Percentiles rank a stretch among this genome's conserved stretches.
Evolutionary conservation across 2,113 vertebrate genomes (phyloP).

Genomic region (Lethenteron camtschaticum): DNA sequence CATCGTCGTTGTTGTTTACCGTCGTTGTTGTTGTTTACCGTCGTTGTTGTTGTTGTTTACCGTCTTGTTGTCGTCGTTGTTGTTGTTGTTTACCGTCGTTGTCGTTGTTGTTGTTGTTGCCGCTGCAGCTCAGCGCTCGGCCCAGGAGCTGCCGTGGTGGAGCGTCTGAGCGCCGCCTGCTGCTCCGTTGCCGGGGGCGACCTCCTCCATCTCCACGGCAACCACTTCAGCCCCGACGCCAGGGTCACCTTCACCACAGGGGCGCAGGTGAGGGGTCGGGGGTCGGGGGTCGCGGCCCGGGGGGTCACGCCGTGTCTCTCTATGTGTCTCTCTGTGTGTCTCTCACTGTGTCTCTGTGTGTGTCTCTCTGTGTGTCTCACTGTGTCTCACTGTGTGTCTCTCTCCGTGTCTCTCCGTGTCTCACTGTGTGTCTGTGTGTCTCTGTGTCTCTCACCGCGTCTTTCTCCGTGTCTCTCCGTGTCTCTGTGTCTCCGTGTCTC

Average conservation of each 20-base stretch:
- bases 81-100: slow-evolving; percentile 9
- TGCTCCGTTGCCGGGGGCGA: slow-evolving; percentile 60
- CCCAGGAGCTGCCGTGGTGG: slow-evolving; percentile 86
- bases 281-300: not conserved
- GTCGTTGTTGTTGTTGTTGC: too few relatives aligned
- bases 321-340: too few relatives aligned
- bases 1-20: not conserved
- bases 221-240: slow-evolving; percentile 83
- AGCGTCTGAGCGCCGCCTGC: slow-evolving; percentile 70
- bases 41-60: not conserved
- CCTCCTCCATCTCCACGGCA: slow-evolving; percentile 64
- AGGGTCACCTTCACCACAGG: slow-evolving; percentile 96
- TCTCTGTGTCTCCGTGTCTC: too few relatives aligned
- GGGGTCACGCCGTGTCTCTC: too few relatives aligned
- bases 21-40: too few relatives aligned
- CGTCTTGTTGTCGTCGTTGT: not conserved
- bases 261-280: slow-evolving; percentile 48
- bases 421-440: too few relatives aligned
- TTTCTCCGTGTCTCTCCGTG: too few relatives aligned
- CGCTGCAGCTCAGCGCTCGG: slow-evolving; percentile 58
- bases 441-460: too few relatives aligned
- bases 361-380: too few relatives aligned
- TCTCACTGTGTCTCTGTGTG: too few relatives aligned
- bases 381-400: too few relatives aligned
- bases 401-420: too few relatives aligned